phyloP scores from a whole-genome alignment of 2,888 invertebrate genomes.

The Dugesia japonica region DNA sequence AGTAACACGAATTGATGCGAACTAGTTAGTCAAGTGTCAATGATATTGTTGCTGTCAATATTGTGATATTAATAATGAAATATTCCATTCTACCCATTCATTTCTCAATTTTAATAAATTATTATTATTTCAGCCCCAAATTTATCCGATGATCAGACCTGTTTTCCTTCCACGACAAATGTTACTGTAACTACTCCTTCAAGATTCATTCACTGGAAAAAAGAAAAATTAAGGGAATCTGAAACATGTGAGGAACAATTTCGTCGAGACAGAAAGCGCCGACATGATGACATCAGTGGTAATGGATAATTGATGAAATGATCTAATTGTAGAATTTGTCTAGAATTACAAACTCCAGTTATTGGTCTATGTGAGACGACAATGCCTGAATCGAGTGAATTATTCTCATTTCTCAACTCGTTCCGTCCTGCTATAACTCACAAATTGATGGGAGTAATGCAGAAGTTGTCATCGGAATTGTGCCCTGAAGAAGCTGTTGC shows the following conservation, averaged over 20 bases:
- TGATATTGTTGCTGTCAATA: no score
- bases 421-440: background rate
- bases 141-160: no score
- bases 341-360: no score
- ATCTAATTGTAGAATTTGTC: no score
- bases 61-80: no score
- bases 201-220: background rate
- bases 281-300: background rate
- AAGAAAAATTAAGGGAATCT: background rate
- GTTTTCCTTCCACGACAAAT: background rate
- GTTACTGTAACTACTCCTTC: background rate
- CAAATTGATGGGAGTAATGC: constrained; percentile 15
- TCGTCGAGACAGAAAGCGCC: background rate
- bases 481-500: background rate
- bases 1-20: no score
- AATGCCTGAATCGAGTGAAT: background rate
- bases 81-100: no score
- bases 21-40: no score
- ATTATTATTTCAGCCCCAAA: no score
- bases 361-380: background rate
- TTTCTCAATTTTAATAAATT: no score
- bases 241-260: background rate
- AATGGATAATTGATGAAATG: background rate
- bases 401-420: constrained; percentile 8
- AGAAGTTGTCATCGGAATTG: background rate